phyloP scores from a whole-genome alignment of 2,888 invertebrate species.

The Mactromeris polynyma region DNA sequence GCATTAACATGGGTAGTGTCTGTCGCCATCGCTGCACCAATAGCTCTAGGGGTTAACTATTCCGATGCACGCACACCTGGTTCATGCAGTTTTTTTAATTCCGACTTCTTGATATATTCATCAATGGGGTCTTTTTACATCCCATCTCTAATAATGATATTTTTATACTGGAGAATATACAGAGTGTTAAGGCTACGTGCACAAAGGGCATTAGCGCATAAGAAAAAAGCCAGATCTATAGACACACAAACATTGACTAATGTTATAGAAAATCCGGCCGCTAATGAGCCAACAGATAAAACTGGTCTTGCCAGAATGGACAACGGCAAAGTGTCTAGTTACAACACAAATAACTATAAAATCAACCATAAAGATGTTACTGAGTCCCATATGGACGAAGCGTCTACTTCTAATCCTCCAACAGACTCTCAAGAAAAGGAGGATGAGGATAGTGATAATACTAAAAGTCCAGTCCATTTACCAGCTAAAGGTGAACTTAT shows the following conservation, averaged over 20 bases:
- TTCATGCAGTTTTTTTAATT: slow-evolving; percentile 98
- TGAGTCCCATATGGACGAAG: slow-evolving; percentile 70
- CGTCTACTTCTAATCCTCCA: slow-evolving; percentile 74
- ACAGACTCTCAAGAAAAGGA: slow-evolving; percentile 82
- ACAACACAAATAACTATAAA: slow-evolving; percentile 74
- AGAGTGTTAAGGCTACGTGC: slow-evolving; percentile 90
- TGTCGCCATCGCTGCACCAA: slow-evolving; percentile 97
- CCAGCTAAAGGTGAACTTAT: slow-evolving; percentile 93
- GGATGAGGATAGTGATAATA: slow-evolving; percentile 75
- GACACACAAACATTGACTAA: slow-evolving; percentile 79
- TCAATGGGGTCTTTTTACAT: slow-evolving; percentile 99
- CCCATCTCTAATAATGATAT: slow-evolving; percentile 99
- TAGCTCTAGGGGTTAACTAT: slow-evolving; percentile 98
- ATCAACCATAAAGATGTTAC: slow-evolving; percentile 64
- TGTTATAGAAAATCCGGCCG: slow-evolving; percentile 83
- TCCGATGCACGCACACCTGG: slow-evolving; percentile 94
- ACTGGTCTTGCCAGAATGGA: slow-evolving; percentile 82
- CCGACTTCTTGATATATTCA: slow-evolving; percentile 98
- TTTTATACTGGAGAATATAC: slow-evolving; percentile 98
- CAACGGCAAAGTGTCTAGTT: slow-evolving; percentile 81
- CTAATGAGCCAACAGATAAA: slow-evolving; percentile 81
- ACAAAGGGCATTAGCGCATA: slow-evolving; percentile 74
- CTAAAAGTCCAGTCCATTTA: slow-evolving; percentile 75
- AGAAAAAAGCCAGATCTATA: slow-evolving; percentile 78
- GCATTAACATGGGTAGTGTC: slow-evolving; percentile 98